Conservation (phyloP, 2,113 vertebrate genomes). For the Theristicus caerulescens region DNA sequence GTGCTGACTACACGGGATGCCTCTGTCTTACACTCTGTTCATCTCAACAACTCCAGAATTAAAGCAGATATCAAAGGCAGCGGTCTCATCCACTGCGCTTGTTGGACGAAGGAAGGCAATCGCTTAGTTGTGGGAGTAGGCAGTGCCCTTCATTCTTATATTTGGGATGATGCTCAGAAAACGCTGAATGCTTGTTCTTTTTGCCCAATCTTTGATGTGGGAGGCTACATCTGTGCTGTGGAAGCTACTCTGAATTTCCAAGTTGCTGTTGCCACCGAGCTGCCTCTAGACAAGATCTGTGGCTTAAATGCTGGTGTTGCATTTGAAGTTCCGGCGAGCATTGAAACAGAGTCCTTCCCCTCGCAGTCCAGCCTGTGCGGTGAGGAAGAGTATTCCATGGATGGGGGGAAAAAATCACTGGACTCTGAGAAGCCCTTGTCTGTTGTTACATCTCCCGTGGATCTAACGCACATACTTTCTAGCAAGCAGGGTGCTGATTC, state of each 20-base stretch:
- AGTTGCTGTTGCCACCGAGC: constrained; percentile 88
- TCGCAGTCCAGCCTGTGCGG: constrained; percentile 52
- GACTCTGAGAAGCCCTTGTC: constrained; percentile 71
- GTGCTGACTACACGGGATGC: constrained; percentile 85
- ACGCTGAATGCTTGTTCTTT: constrained; percentile 81
- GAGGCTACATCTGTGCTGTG: constrained; percentile 84
- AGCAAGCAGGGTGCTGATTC: constrained; percentile 77
- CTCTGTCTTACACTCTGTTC: constrained; percentile 82
- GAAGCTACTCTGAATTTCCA: constrained; percentile 80
- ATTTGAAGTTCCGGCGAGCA: constrained; percentile 65
- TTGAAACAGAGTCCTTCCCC: constrained; percentile 39
- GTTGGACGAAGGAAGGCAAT: constrained; percentile 91
- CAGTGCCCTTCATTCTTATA: constrained; percentile 87
- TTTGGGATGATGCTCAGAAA: constrained; percentile 90
- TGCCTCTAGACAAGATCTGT: constrained; percentile 91
- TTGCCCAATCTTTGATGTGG: constrained; percentile 87
- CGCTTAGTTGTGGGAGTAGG: constrained; percentile 89
- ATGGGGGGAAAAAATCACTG: constrained; percentile 67
- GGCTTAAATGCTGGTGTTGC: constrained; percentile 83
- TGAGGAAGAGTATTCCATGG: constrained; percentile 67
- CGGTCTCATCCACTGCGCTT: constrained; percentile 87
- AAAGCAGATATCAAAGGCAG: constrained; percentile 82
- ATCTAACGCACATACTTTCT: constrained; percentile 85
- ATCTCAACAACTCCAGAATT: constrained; percentile 78
- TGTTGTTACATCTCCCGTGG: constrained; percentile 71